These are phyloP conservation scores for Lepidotrigona ventralis DNA, from an alignment of 1,140 invertebrate species.

Conservation along the genomic window DNA sequence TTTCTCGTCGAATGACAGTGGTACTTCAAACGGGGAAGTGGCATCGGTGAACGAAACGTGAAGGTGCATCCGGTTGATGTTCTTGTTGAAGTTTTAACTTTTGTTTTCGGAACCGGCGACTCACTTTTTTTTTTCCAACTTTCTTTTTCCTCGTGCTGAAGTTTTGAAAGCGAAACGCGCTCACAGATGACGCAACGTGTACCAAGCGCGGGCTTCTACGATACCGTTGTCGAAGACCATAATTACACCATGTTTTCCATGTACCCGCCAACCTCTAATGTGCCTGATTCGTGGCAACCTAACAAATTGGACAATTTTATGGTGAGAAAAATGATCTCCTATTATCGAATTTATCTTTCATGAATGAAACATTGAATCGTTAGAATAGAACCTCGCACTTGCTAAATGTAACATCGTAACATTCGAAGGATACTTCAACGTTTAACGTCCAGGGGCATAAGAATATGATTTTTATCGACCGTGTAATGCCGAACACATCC, in stretches of 20 bases:
- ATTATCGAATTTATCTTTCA: not conserved
- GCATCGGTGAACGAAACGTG: not conserved
- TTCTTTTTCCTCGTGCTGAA: slow-evolving; percentile 27
- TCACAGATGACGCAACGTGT: slow-evolving; percentile 72
- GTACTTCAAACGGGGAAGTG: not conserved
- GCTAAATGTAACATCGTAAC: too few species aligned
- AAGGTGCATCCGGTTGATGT: slow-evolving; percentile 7
- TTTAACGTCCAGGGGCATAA: too few species aligned
- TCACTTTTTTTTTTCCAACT: not conserved
- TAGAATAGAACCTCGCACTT: too few species aligned
- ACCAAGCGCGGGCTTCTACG: slow-evolving; percentile 65
- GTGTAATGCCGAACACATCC: too few species aligned
- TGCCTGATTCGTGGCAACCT: slow-evolving; percentile 59
- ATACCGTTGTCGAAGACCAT: slow-evolving; percentile 70
- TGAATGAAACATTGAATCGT: not conserved
- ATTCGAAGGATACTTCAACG: too few species aligned
- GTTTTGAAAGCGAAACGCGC: slow-evolving; percentile 22
- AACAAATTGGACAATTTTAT: slow-evolving; percentile 67
- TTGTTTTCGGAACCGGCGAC: not conserved
- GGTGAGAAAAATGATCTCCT: slow-evolving; percentile 54
- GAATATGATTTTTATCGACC: too few species aligned
- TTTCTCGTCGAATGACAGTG: not conserved
- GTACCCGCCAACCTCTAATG: slow-evolving; percentile 63
- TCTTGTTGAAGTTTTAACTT: not conserved
- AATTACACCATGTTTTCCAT: slow-evolving; percentile 70